Percentiles rank a stretch among this genome's conserved stretches.
These are phyloP conservation scores for Magallana angulata DNA, from an alignment of 1,140 invertebrate species.

Conservation along the genomic window DNA sequence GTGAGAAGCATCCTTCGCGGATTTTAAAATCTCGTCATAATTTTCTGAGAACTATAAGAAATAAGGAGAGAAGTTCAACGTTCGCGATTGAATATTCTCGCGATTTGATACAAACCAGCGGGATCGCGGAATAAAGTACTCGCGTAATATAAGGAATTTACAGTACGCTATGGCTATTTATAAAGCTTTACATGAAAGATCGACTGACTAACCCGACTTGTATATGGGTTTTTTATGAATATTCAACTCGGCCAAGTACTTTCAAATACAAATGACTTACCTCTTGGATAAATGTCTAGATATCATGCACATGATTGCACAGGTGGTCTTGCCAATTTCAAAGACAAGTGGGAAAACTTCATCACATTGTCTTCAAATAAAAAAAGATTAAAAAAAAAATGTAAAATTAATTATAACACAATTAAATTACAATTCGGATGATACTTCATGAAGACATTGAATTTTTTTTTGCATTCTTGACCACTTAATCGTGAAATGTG, in stretches of 20 bases:
- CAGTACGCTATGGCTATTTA: too few species aligned
- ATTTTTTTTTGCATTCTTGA: not conserved
- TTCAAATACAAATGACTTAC: not conserved
- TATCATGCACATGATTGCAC: not conserved
- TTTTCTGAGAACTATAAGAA: too few species aligned
- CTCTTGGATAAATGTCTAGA: not conserved
- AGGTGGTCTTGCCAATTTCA: not conserved
- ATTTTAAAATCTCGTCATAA: too few species aligned
- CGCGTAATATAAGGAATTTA: too few species aligned
- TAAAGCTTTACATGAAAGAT: too few species aligned
- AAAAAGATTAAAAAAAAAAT: too few species aligned
- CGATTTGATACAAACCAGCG: too few species aligned
- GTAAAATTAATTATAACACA: not conserved
- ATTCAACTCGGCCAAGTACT: not conserved
- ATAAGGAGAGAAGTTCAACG: too few species aligned
- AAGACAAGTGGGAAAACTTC: not conserved
- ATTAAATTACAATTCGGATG: not conserved
- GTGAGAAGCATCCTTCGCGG: too few species aligned
- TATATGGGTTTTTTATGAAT: not conserved
- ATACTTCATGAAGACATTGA: not conserved
- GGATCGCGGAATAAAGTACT: too few species aligned
- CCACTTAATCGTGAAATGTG: too few species aligned
- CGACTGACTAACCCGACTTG: not conserved
- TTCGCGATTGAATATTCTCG: too few species aligned
- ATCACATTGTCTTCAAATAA: not conserved